Evolutionary conservation across 2,797 vertebrate species (phyloP).

Genomic region (Carapus acus): DNA sequence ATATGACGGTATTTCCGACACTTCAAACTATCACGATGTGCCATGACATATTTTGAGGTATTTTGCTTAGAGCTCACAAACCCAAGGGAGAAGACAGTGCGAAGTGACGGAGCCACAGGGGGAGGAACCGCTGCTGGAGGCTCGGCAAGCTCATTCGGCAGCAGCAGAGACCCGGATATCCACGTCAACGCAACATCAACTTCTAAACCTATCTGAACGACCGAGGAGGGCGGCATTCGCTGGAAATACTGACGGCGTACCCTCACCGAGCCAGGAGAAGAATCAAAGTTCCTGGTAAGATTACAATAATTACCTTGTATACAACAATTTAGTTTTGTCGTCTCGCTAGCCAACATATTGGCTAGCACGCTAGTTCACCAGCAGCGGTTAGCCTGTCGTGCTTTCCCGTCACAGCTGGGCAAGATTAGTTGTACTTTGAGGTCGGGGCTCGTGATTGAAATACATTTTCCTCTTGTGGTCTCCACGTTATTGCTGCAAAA

Average conservation of each 20-base stretch:
- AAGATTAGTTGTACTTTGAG: not conserved
- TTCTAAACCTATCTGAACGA: slow-evolving; percentile 31
- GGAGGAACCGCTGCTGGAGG: not conserved
- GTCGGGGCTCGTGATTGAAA: not conserved
- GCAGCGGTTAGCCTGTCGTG: slow-evolving; percentile 24
- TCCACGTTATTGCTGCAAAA: no score
- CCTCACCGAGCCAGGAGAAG: not conserved
- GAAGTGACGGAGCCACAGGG: slow-evolving; percentile 12
- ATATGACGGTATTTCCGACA: no score
- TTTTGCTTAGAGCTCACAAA: no score
- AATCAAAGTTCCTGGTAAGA: slow-evolving; percentile 15
- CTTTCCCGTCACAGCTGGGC: slow-evolving; percentile 39
- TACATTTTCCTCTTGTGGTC: not conserved
- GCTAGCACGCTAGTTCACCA: slow-evolving; percentile 21
- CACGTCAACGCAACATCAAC: slow-evolving; percentile 31
- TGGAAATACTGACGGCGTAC: not conserved
- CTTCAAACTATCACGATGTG: no score
- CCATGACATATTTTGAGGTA: no score
- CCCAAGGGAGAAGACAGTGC: not conserved
- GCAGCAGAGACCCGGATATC: not conserved
- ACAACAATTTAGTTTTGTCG: not conserved
- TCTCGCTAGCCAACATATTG: not conserved
- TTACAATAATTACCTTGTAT: no score
- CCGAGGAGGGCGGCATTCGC: slow-evolving; percentile 8
- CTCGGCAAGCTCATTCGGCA: slow-evolving; percentile 8